Evolutionary conservation across 1,140 invertebrate genomes (phyloP).

Genomic region (Heliconius eleuchia): DNA sequence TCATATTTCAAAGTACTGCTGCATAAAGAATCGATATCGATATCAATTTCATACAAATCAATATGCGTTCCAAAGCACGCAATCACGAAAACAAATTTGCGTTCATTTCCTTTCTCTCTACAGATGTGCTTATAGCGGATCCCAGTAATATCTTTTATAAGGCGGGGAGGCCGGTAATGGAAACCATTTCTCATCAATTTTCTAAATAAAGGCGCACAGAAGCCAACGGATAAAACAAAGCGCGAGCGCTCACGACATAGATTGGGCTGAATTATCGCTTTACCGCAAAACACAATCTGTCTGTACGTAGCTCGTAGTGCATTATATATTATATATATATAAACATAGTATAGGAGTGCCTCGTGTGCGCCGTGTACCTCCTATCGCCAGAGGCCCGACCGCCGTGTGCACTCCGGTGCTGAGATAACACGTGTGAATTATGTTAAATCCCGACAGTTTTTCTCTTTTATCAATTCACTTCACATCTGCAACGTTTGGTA

Average conservation of each 20-base stretch:
- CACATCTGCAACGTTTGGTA: constrained; percentile 70
- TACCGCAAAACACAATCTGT: constrained; percentile 80
- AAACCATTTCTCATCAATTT: constrained; percentile 81
- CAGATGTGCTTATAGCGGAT: constrained; percentile 61
- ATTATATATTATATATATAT: too few relatives aligned
- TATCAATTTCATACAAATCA: constrained; percentile 66
- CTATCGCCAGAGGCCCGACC: constrained; percentile 51
- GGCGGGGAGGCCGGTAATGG: constrained; percentile 70
- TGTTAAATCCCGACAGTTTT: constrained; percentile 74
- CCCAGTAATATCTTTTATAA: constrained; percentile 73
- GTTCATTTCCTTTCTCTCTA: constrained; percentile 76
- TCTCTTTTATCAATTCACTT: constrained; percentile 74
- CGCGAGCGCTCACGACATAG: constrained; percentile 79
- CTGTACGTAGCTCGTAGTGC: constrained; percentile 20
- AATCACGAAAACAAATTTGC: constrained; percentile 80
- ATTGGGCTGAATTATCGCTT: constrained; percentile 81
- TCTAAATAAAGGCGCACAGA: constrained; percentile 81
- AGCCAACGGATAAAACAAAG: constrained; percentile 80
- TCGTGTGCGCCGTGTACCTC: constrained; percentile 43
- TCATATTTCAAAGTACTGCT: constrained; percentile 66
- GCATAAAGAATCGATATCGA: constrained; percentile 69
- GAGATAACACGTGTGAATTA: constrained; percentile 76
- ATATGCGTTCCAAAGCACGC: constrained; percentile 69
- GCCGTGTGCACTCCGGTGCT: constrained; percentile 60
- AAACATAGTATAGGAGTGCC: constrained; percentile 25